Evolutionary conservation across 2,888 invertebrate genomes (phyloP), one percentile per base, ranked within the genome.

Genomic region (Lampropteryx suffumata): DNA sequence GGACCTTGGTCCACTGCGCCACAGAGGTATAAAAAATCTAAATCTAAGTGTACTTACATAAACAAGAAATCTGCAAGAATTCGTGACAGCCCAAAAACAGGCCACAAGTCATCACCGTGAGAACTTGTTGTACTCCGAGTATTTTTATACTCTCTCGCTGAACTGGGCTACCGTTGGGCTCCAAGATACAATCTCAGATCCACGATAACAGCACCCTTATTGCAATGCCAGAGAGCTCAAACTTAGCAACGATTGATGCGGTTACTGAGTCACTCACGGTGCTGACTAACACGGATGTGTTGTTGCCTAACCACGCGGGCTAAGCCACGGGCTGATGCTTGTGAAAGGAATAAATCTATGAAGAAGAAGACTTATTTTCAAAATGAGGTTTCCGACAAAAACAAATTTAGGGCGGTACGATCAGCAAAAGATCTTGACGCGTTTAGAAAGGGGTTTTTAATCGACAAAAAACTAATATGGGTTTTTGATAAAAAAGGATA

Each of bases 81-180:
- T 53, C 55, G 59, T 64, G 62, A 62, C 54, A 28, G 50, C 49
- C 59, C 61, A 55, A 56, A n/a, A 61, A 61, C 49, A 49, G 57
- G 55, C 56, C 41, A 57, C 61, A 55, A 60, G 51, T 28, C 48
- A 52, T 69, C 65, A 86, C 62, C 86, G 87, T 88, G 87, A 77
- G 87, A 88, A 88, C 69, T 48, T 41, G 59, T 9, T 64, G 74
- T 77, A 78, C 80, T 2, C 73, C 74, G 79, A 75, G 67, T 64
- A 73, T 78, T 86, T 86, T 87, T 86, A 87, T 83, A 78, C 86
- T 86, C 83, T 87, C 85, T 82, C 79, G 82, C 77, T 67, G 72
- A 57, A 62, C 59, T 69, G 68, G 64, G 87, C 88, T 88, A 84
- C 86, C 82, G 85, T 84, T 74, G 82, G 69, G 70, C 70, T 67